Evolutionary conservation across 2,888 invertebrate species (phyloP), one percentile per base, ranked within the genome.

Genomic region (Diarsia mendica): DNA sequence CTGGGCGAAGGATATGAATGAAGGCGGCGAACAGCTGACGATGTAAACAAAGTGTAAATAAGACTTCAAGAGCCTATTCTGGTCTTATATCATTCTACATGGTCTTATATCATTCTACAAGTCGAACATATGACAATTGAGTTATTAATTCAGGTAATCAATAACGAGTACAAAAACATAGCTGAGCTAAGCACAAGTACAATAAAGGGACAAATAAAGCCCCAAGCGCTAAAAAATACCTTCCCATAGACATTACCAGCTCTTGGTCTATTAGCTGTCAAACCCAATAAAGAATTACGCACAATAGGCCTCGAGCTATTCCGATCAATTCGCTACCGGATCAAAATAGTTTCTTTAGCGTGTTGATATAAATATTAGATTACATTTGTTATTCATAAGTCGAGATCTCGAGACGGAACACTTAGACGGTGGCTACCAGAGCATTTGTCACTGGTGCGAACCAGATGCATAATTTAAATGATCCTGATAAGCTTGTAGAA

Each of bases 281-380:
- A 58, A 67, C 13, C 28, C 15, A 72, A 73, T 71, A 72, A 83
- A 83, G 68, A 83, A 72, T 68, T 71, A 80, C 74, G 20, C 46
- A 84, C 75, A 87, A 88, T 89, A 89, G 88, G 89, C 90, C 89
- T 88, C 87, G 75, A 88, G 88, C 88, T 84, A 86, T 84, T 88
- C 88, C 88, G 89, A 91, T 89, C 89, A 90, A 89, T 90, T 85
- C 74, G 89, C 87, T 94, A 89, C 94, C 94, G 94, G 94, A 94
- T 94, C 92, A 91, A 93, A 93, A 94, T 94, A 93, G 92, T 93
- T 93, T 90, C 82, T 87, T 88, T 90, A 74, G 89, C 91, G 90
- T 90, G 91, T 89, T 89, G 91, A 92, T 93, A 93, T 92, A 90
- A 93, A 93, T 93, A 93, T 91, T 90, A 93, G 82, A 88, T 87